These are phyloP conservation scores for Mergus octosetaceus DNA, from an alignment of 2,797 vertebrate species.

Conservation along the genomic window DNA sequence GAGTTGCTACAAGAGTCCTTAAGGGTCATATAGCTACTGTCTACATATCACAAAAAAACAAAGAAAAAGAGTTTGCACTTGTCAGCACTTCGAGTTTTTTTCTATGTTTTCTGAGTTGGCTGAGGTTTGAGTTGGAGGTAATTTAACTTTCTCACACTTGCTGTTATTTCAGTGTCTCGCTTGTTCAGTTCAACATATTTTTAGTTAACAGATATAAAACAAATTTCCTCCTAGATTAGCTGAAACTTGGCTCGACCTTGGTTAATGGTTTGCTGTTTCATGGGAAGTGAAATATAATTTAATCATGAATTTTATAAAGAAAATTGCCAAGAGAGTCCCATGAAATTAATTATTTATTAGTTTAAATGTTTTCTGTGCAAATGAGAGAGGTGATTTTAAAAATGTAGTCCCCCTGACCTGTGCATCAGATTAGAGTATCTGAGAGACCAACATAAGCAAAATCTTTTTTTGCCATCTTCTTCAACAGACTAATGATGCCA, in stretches of 20 bases:
- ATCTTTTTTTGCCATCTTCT: not conserved
- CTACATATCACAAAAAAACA: not conserved
- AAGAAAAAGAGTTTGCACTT: not conserved
- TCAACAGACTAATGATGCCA: not conserved
- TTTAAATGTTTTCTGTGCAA: slow-evolving; percentile 29
- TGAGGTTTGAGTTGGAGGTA: not conserved
- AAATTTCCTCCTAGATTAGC: not conserved
- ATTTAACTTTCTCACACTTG: not conserved
- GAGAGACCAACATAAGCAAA: not conserved
- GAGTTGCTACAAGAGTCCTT: not conserved
- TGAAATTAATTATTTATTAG: slow-evolving; percentile 49
- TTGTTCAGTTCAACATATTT: not conserved
- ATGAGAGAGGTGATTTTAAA: slow-evolving; percentile 6
- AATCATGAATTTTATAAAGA: slow-evolving; percentile 52
- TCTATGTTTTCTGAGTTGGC: not conserved
- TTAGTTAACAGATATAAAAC: not conserved
- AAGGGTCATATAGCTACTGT: not conserved
- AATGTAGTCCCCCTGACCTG: not conserved
- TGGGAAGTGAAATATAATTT: not conserved
- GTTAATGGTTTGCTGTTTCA: slow-evolving; percentile 31
- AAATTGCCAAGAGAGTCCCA: not conserved
- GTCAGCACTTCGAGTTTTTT: not conserved
- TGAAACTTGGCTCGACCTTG: not conserved
- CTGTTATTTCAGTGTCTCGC: not conserved
- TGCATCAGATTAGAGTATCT: not conserved